Evolutionary conservation across 1,140 invertebrate species (phyloP).

Genomic region (Macrotrachela quadricornifera): DNA sequence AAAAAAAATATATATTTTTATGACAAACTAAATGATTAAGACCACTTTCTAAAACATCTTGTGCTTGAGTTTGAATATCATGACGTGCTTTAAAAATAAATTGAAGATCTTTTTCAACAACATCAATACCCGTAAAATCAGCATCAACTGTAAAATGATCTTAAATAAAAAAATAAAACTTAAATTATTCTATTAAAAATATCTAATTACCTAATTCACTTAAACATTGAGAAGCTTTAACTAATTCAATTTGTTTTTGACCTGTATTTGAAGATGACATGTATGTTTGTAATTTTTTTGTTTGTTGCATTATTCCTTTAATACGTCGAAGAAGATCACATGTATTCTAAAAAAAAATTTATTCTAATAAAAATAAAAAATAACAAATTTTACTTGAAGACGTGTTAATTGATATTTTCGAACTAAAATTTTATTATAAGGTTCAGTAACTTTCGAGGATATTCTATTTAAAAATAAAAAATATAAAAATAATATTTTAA

Average conservation of each 20-base stretch:
- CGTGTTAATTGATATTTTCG: conserved; percentile 40
- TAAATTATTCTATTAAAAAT: too few species aligned
- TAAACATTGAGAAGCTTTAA: conserved; percentile 59
- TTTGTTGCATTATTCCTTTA: conserved; percentile 48
- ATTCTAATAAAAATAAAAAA: too few species aligned
- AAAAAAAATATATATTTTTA: too few species aligned
- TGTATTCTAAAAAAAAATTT: conserved; percentile 29
- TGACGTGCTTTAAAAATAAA: conserved; percentile 42
- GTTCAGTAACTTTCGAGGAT: too few species aligned
- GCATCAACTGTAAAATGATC: conserved; percentile 44
- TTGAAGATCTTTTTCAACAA: conserved; percentile 44
- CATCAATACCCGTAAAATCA: conserved; percentile 45
- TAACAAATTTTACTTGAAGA: conserved; percentile 38
- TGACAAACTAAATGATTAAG: conserved; percentile 32
- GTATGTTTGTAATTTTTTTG: conserved; percentile 37
- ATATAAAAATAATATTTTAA: too few species aligned
- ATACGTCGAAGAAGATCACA: conserved; percentile 63
- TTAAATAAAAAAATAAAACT: conserved; percentile 27
- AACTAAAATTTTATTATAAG: too few species aligned
- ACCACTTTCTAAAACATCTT: conserved; percentile 42
- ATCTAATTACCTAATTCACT: conserved; percentile 37
- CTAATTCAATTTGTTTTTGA: conserved; percentile 40
- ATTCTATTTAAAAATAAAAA: too few species aligned
- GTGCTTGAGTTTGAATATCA: conserved; percentile 44
- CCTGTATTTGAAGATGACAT: conserved; percentile 10